Conservation (phyloP, 2,113 vertebrate species). For the Henicopernis longicauda region DNA sequence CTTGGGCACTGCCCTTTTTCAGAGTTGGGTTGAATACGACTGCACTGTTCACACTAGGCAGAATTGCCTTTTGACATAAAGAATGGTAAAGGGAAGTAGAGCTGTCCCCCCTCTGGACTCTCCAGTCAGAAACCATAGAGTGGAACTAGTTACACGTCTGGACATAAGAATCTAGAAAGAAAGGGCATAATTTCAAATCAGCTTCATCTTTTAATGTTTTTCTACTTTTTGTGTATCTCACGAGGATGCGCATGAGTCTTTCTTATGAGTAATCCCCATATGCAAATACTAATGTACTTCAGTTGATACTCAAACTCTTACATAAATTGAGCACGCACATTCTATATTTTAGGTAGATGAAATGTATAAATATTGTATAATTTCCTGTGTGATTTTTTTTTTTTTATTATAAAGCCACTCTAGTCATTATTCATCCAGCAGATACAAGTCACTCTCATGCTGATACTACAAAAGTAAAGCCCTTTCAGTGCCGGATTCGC, state of each 20-base stretch:
- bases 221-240: not conserved
- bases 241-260: not conserved
- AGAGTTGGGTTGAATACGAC: not conserved
- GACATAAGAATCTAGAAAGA: not conserved
- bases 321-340: not conserved
- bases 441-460: not conserved
- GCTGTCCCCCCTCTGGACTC: not conserved
- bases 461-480: not conserved
- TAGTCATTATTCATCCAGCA: not conserved
- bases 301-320: not conserved
- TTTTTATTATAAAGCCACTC: not conserved
- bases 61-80: not conserved
- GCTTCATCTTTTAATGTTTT: not conserved
- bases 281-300: not conserved
- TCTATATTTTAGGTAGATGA: not conserved
- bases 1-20: not conserved
- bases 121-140: not conserved
- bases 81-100: not conserved
- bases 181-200: not conserved
- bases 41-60: not conserved
- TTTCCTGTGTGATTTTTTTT: not conserved
- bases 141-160: not conserved
- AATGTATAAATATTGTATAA: not conserved
- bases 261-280: not conserved
- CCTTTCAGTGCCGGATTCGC: not conserved